phyloP scores from a whole-genome alignment of 2,113 vertebrate genomes.

The Psophia crepitans region DNA sequence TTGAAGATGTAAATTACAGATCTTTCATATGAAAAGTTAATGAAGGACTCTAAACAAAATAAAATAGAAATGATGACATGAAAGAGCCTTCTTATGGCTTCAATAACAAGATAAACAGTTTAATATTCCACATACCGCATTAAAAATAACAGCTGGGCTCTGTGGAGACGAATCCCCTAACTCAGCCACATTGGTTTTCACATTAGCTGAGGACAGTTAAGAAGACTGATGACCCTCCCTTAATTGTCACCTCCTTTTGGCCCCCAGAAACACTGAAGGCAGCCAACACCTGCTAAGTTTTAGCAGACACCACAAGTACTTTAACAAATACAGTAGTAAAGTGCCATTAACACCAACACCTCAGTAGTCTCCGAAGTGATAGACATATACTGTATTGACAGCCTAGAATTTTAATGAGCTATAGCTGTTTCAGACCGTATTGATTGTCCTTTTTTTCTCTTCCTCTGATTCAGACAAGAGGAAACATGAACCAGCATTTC shows the following conservation, averaged over 20 bases:
- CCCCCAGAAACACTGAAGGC: neutral
- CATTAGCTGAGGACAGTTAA: neutral
- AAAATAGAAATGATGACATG: conserved; percentile 75
- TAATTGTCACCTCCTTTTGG: neutral
- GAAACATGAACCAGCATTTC: conserved; percentile 56
- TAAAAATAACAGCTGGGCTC: conserved; percentile 66
- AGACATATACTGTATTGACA: conserved; percentile 40
- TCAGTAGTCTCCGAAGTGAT: neutral
- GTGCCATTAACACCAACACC: conserved; percentile 18
- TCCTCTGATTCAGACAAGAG: conserved; percentile 22
- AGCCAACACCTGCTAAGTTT: neutral
- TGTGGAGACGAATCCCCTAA: conserved; percentile 6
- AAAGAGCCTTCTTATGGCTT: conserved; percentile 73
- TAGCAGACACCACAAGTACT: neutral
- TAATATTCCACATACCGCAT: conserved; percentile 72
- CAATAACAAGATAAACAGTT: conserved; percentile 75
- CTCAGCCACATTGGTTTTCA: neutral
- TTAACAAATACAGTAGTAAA: neutral
- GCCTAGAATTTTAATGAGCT: conserved; percentile 66
- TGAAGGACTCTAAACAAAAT: conserved; percentile 75
- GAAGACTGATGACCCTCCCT: neutral
- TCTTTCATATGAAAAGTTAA: conserved; percentile 76
- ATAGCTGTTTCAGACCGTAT: conserved; percentile 45
- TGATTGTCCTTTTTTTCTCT: conserved; percentile 42
- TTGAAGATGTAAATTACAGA: conserved; percentile 76